phyloP scores from a whole-genome alignment of 1,140 invertebrate genomes.

The Nasonia vitripennis region DNA sequence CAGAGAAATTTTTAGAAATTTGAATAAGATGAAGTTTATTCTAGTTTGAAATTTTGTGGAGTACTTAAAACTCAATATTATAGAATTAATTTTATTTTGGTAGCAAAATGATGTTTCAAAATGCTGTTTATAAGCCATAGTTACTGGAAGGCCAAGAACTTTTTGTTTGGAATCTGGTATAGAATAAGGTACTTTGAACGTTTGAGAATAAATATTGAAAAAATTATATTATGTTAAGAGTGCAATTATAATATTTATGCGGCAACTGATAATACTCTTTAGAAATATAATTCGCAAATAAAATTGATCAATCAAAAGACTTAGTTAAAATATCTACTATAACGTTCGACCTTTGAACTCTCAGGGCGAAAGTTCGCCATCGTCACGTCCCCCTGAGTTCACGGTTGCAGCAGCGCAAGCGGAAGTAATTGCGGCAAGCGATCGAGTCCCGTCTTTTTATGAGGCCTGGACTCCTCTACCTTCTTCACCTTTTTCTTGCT shows the following conservation, averaged over 20 bases:
- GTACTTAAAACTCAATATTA: too few species aligned
- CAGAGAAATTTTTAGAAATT: too few species aligned
- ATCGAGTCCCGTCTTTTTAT: slow-evolving; percentile 44
- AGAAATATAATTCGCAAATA: too few species aligned
- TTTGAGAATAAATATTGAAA: too few species aligned
- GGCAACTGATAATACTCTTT: too few species aligned
- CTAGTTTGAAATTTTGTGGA: too few species aligned
- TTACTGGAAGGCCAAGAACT: background rate
- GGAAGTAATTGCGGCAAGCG: slow-evolving; percentile 67
- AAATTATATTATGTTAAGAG: too few species aligned
- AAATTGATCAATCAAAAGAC: too few species aligned
- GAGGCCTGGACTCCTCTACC: background rate
- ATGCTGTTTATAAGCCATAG: background rate
- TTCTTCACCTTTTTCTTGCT: background rate
- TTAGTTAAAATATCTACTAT: too few species aligned
- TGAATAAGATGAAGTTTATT: too few species aligned
- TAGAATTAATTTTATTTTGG: background rate
- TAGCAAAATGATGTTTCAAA: background rate
- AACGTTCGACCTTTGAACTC: too few species aligned
- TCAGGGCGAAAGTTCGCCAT: background rate
- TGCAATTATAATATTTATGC: too few species aligned
- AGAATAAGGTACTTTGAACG: background rate
- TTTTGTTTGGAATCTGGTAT: background rate
- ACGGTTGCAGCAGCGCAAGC: slow-evolving; percentile 47
- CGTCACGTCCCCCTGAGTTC: background rate